These are phyloP conservation scores for Xylophagus ater DNA, from an alignment of 2,888 invertebrate genomes.

Conservation along the genomic window DNA sequence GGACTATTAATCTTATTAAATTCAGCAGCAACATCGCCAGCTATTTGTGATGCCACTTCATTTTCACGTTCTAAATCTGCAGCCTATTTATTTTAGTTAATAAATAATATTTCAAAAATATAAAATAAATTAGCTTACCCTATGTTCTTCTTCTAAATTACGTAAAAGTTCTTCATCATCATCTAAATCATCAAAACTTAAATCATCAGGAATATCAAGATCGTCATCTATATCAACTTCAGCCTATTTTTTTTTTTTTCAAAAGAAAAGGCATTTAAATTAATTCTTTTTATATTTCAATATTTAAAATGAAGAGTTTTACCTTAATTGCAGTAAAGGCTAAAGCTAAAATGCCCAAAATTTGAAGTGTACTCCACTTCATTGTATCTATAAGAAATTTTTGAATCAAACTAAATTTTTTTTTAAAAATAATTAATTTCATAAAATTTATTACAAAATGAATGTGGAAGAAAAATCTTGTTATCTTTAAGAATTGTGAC, in stretches of 20 bases:
- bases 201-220: no score
- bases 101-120: not conserved
- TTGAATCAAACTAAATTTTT: no score
- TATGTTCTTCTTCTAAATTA: conserved; percentile 30
- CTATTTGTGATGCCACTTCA: conserved; percentile 30
- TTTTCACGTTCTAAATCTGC: conserved; percentile 35
- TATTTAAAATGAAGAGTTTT: not conserved
- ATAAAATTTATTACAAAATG: no score
- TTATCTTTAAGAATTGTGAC: no score
- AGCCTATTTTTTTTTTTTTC: no score
- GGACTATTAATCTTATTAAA: conserved; percentile 28
- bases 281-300: not conserved
- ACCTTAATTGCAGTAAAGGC: conserved; percentile 13
- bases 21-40: conserved; percentile 23
- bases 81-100: conserved; percentile 21
- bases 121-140: conserved; percentile 22
- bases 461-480: no score
- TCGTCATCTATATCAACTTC: no score
- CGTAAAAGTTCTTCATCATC: conserved; percentile 28
- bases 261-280: no score
- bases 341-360: conserved; percentile 19
- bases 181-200: conserved; percentile 18
- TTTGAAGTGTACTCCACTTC: conserved; percentile 24
- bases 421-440: no score
- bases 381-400: no score